These are phyloP conservation scores for Idaea straminata DNA, from an alignment of 2,888 invertebrate species.

Conservation along the genomic window DNA sequence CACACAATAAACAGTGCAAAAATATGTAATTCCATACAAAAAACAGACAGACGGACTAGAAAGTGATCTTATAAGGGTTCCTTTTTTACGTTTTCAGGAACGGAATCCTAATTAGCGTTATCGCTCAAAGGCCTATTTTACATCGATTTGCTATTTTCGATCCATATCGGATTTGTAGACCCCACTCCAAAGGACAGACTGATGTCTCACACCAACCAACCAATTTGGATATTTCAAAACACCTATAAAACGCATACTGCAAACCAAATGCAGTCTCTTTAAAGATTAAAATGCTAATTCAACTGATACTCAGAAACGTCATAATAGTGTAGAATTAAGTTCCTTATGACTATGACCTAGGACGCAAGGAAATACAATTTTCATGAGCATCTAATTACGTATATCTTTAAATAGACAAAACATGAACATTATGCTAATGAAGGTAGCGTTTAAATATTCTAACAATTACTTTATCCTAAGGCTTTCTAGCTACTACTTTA, in stretches of 20 bases:
- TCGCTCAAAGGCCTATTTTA: no score
- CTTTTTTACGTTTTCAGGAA: no score
- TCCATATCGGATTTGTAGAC: not conserved
- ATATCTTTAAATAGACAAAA: not conserved
- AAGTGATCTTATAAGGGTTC: no score
- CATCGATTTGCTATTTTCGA: no score
- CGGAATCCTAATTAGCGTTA: no score
- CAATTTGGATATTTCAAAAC: not conserved
- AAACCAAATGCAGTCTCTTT: slow-evolving; percentile 2
- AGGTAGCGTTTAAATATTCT: not conserved
- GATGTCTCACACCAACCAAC: not conserved
- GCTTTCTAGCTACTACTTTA: no score
- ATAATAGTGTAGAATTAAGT: slow-evolving; percentile 4
- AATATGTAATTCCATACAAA: no score
- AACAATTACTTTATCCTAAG: no score
- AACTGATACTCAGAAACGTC: not conserved
- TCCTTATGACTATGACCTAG: slow-evolving; percentile 13
- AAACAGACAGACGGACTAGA: no score
- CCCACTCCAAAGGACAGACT: not conserved
- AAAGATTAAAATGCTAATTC: slow-evolving; percentile 18
- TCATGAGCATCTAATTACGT: slow-evolving; percentile 1
- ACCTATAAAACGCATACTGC: not conserved
- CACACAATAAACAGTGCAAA: no score
- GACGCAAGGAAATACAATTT: not conserved
- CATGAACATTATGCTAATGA: not conserved